Evolutionary conservation across 1,140 invertebrate species (phyloP), one percentile per base, ranked within the genome.

Genomic region (Neodiprion fabricii): DNA sequence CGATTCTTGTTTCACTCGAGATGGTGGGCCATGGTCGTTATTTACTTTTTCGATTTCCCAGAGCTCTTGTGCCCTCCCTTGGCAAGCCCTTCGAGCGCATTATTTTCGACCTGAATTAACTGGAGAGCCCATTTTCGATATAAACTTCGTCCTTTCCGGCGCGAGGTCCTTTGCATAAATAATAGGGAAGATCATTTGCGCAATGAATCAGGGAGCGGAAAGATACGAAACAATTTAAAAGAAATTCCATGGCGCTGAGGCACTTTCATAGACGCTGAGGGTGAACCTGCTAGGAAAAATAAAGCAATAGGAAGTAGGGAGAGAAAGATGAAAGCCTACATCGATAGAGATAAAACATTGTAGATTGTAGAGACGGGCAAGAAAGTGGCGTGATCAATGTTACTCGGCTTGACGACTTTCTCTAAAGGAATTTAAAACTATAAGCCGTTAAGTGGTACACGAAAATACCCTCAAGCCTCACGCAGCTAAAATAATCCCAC

Each of bases 71-170:
- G 10, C 17, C 17, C 10, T 47, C 9, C 53, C 53, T 61, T 61
- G 53, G 21, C 40, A 47, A 23, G 67, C 67, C 14, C 14, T 21
- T 14, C 11, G 11, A 69, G 21, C 67, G 67, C 67, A 69, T 23
- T 69, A 69, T 69, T 69, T 69, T 69, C 67, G 23, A 14, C 21
- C 67, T 69, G 67, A 69, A 69, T 69, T 69, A 69, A 69, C 67
- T 69, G 5, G 12, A 65, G 14, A 47, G 67, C 40, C 21, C 40
- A 69, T 23, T 69, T 69, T 47, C 21, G 40, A 21, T 69, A 47
- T 69, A 47, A 7, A 69, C 40, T 69, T 47, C 21, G 11, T 21
- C 11, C 67, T 69, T 47, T 21, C 11, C 8, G 67, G 40, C 17
- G 40, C 40, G 23, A 69, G 21, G 21, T 69, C 21, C 21, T 69